Conservation (phyloP, 2,113 vertebrate species). For the Hyaena hyaena region DNA sequence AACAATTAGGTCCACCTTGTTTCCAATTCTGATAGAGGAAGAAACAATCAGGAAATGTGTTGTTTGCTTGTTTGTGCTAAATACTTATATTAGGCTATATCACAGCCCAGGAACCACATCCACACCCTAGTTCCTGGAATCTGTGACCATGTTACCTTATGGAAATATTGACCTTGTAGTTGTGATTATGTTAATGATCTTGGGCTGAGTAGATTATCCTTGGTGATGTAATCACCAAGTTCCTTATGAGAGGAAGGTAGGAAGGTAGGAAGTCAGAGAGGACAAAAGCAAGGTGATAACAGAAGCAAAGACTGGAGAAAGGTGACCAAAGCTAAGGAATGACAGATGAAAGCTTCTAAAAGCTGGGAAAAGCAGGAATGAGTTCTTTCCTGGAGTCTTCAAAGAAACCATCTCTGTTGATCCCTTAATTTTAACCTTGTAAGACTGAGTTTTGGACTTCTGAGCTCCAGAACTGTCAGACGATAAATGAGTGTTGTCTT, state of each 20-base stretch:
- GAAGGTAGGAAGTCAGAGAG: not conserved
- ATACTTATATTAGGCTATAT: not conserved
- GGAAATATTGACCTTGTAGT: not conserved
- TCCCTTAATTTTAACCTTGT: not conserved
- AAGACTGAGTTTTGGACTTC: not conserved
- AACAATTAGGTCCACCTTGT: not conserved
- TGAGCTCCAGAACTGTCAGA: not conserved
- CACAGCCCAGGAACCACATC: not conserved
- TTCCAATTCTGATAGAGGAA: not conserved
- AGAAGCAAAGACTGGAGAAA: not conserved
- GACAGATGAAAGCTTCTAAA: not conserved
- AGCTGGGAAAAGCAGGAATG: not conserved
- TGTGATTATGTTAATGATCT: not conserved
- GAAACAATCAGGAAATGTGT: not conserved
- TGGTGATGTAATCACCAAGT: accelerated
- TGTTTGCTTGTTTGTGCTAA: not conserved
- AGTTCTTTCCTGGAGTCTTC: not conserved
- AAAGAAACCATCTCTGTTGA: accelerated
- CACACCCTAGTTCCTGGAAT: not conserved
- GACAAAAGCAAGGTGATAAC: not conserved
- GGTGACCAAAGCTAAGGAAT: not conserved
- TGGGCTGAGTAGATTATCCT: not conserved
- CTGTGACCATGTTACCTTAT: not conserved
- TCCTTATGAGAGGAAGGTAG: not conserved
- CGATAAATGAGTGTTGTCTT: not conserved